These are phyloP conservation scores for Drosophila nigricruria DNA, from an alignment of 2,888 invertebrate genomes.

Conservation along the genomic window DNA sequence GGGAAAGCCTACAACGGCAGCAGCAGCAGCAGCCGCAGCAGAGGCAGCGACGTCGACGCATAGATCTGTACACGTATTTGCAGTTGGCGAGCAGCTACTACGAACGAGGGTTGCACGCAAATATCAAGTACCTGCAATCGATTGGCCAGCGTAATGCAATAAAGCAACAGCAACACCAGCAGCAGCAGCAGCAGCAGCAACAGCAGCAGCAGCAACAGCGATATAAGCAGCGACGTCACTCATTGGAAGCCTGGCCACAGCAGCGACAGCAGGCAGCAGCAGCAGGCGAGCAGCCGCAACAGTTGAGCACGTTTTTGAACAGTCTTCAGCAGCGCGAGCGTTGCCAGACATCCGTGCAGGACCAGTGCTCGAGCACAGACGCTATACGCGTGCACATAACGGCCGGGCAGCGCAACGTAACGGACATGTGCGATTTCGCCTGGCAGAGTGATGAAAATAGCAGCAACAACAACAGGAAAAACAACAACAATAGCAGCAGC, in stretches of 20 bases:
- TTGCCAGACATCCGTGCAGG: constrained; percentile 28
- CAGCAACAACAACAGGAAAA: constrained; percentile 4
- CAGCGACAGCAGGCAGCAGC: constrained; percentile 25
- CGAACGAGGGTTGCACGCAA: constrained; percentile 82
- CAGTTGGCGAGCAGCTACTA: constrained; percentile 84
- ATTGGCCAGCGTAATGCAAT: constrained; percentile 80
- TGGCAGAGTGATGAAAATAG: constrained; percentile 22
- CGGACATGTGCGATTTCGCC: constrained; percentile 57
- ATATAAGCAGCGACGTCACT: constrained; percentile 32
- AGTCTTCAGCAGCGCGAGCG: constrained; percentile 40
- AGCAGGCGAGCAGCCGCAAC: constrained; percentile 38
- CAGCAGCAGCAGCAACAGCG: constrained; percentile 35
- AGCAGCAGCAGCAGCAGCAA: constrained; percentile 31
- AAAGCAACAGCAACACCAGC: constrained; percentile 49
- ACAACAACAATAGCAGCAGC: constrained; percentile 11
- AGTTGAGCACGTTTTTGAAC: constrained; percentile 48
- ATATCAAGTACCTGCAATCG: constrained; percentile 84
- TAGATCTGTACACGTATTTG: constrained; percentile 69
- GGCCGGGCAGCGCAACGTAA: constrained; percentile 40
- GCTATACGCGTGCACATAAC: constrained; percentile 81
- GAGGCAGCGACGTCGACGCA: constrained; percentile 21
- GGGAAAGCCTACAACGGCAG: constrained; percentile 66
- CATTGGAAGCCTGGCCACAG: constrained; percentile 41
- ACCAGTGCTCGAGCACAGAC: constrained; percentile 14
- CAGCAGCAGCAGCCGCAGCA: constrained; percentile 2